Conservation (phyloP, 2,888 invertebrate species). For the Spialia ferax region DNA sequence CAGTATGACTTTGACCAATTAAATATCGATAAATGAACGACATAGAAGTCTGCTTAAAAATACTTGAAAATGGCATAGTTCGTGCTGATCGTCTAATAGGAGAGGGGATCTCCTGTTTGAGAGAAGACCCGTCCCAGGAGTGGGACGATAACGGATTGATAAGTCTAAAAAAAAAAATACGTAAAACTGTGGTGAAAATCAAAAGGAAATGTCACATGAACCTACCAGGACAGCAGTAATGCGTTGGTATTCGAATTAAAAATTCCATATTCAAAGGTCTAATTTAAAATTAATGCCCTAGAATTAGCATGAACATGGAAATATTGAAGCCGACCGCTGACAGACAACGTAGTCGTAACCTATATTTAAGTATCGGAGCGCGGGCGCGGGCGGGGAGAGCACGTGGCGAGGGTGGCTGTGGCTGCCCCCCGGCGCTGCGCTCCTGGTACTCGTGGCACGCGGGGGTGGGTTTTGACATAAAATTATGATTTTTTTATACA, state of each 20-base stretch:
- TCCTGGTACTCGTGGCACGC: conserved; percentile 55
- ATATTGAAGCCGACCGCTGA: conserved; percentile 48
- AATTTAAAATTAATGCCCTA: conserved; percentile 13
- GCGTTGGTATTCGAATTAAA: not conserved
- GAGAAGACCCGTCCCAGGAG: no score
- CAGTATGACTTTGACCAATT: no score
- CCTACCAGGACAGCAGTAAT: not conserved
- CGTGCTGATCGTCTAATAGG: no score
- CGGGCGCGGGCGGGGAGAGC: conserved; percentile 55
- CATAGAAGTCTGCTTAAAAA: no score
- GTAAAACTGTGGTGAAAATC: no score
- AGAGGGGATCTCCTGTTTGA: no score
- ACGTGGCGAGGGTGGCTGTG: conserved; percentile 69
- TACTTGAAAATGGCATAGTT: no score
- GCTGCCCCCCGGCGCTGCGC: conserved; percentile 65
- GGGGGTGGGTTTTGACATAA: conserved; percentile 6
- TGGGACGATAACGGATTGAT: no score
- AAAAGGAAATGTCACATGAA: not conserved
- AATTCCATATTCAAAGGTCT: conserved; percentile 9
- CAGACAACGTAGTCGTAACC: conserved; percentile 62
- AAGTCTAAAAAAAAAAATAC: no score
- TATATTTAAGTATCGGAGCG: conserved; percentile 64
- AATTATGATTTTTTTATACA: conserved; percentile 5
- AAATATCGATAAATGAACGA: no score
- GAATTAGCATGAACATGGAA: conserved; percentile 26